Evolutionary conservation across 2,113 vertebrate species (phyloP).

Genomic region (Percopsis transmontana): DNA sequence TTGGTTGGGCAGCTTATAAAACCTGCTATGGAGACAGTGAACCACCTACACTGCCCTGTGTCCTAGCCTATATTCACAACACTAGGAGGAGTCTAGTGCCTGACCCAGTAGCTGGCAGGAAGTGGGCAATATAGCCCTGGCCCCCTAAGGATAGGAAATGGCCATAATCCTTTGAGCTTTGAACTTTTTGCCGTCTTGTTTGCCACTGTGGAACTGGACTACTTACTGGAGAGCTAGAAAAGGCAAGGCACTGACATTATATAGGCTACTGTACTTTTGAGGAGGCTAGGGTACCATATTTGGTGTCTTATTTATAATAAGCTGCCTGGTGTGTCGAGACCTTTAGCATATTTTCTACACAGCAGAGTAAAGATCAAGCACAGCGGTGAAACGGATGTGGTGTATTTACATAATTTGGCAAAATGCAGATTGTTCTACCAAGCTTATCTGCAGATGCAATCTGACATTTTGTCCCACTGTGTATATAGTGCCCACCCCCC

Average conservation of each 20-base stretch:
- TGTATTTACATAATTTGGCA: conserved; percentile 7
- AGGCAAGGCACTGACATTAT: conserved; percentile 16
- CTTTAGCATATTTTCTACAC: conserved; percentile 7
- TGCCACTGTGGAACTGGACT: conserved; percentile 36
- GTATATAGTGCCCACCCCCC: too few species aligned
- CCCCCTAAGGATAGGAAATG: conserved; percentile 37
- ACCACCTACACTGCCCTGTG: background rate
- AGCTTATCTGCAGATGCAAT: conserved; percentile 27
- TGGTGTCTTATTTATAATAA: too few species aligned
- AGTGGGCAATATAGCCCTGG: conserved; percentile 22
- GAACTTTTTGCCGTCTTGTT: conserved; percentile 32
- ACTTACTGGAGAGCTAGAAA: conserved; percentile 23
- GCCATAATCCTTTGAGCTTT: conserved; percentile 53
- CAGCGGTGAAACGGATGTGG: conserved; percentile 24
- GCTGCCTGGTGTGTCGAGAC: too few species aligned
- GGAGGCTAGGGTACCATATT: conserved; percentile 8
- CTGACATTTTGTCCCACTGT: too few species aligned
- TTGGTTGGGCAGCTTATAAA: background rate
- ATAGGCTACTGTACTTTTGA: conserved; percentile 22
- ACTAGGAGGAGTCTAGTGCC: conserved; percentile 15
- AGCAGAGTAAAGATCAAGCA: conserved; percentile 33
- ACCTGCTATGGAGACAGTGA: background rate
- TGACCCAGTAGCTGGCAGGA: conserved; percentile 40
- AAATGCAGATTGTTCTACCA: conserved; percentile 44
- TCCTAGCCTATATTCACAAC: background rate